Base-by-base conservation (phyloP, 2,113 vertebrate genomes). In the Lepus americanus region DNA sequence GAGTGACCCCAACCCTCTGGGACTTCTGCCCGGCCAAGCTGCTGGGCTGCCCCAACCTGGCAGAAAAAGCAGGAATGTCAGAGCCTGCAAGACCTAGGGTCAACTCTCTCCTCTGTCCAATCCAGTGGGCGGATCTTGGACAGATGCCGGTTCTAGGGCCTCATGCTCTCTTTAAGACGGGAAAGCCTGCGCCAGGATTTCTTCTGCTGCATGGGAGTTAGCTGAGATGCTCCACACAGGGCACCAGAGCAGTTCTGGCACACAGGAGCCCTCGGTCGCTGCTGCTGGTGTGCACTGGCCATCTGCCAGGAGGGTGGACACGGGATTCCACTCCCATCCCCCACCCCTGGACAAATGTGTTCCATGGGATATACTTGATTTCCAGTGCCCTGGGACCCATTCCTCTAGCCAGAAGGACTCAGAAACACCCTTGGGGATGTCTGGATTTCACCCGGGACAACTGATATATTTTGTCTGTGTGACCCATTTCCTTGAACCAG, bases 251-350 rank as follows among this genome's bases (percentile, higher is more conserved):
- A 2, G 11, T 2, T 16, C 80, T 27, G 36, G 9, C 31, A 39
- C 1, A 0, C 4, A 27, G 25, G 27, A 77, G 25, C 51, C 7
- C 29, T 2, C 0, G 9, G 4, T 1, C 0, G 16, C 31, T 72
- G 29, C 53, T 25, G 0, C 7, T 4, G 10, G 2, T 8, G 20
- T 0, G 7, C 20, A 33, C 1, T 16, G 39, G 0, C 3, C 11
- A 1, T 16, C 55, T 5, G 36, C 72, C 0, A 0, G 16, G n/a
- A 27, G 78, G 8, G 31, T 0, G 0, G 20, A 6, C 5, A 0
- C 3, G 11, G 79, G 10, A 64, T 16, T 25, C 51, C 44, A 44
- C 44, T 44, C 44, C 44, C 44, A 44, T 44, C 44, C 44, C 44
- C 44, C 44, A 44, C 7, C 44, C 7, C 44, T 44, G 44, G 44